A percentile compares a stretch with the other conserved stretches of the same genome.
These are phyloP conservation scores for Regulus satrapa DNA, from an alignment of 2,113 vertebrate genomes.

Conservation along the genomic window DNA sequence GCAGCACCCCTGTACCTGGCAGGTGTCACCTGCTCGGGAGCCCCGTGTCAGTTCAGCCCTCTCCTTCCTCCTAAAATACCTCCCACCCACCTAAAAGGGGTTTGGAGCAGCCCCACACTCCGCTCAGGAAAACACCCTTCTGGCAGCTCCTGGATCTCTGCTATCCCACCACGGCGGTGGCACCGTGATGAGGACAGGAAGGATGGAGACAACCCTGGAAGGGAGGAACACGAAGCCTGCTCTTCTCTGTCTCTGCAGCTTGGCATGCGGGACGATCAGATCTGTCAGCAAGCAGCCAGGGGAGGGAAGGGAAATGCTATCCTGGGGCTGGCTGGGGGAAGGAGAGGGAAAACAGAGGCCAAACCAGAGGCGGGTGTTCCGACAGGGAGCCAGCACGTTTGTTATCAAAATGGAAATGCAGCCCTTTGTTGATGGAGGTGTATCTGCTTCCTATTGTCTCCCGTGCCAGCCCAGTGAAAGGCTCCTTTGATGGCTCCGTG, in stretches of 20 bases:
- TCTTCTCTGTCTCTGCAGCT: neutral
- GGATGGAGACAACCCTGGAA: neutral
- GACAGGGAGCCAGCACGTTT: neutral
- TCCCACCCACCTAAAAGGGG: too few relatives aligned
- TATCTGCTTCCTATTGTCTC: constrained; percentile 63
- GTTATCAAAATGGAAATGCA: constrained; percentile 64
- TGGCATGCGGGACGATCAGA: constrained; percentile 20
- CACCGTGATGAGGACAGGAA: neutral
- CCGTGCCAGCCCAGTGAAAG: constrained; percentile 27
- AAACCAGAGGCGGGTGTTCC: neutral
- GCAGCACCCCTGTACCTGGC: neutral
- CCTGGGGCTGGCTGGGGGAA: neutral
- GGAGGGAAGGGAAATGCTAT: neutral
- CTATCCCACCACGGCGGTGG: neutral
- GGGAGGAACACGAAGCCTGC: neutral
- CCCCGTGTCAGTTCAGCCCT: neutral
- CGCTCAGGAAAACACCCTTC: neutral
- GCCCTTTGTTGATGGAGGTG: constrained; percentile 52
- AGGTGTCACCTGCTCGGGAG: neutral
- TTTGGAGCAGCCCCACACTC: too few relatives aligned
- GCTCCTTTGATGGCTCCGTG: constrained; percentile 52
- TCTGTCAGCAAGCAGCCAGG: constrained; percentile 17
- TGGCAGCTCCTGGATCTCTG: neutral
- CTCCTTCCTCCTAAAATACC: neutral
- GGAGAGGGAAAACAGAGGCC: neutral